These are phyloP conservation scores for Netelia inedita DNA, from an alignment of 2,888 invertebrate species.

Conservation along the genomic window DNA sequence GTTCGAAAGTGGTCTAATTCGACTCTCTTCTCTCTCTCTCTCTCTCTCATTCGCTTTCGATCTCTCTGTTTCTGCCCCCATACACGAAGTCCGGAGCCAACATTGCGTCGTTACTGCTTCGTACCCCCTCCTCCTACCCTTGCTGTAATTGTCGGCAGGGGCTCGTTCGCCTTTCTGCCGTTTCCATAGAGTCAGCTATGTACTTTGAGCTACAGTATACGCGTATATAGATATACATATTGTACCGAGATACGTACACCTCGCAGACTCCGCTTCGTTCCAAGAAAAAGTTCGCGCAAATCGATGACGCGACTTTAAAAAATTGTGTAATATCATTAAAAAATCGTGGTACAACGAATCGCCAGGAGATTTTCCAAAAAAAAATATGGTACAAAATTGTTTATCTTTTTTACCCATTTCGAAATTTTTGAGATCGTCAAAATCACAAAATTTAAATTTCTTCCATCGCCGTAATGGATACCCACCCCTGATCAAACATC, in stretches of 20 bases:
- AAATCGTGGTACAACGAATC: no score
- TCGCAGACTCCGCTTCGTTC: background rate
- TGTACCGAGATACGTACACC: background rate
- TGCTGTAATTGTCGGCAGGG: constrained; percentile 53
- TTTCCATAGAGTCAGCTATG: constrained; percentile 54
- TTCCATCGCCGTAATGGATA: no score
- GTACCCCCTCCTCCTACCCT: background rate
- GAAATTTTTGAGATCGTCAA: no score
- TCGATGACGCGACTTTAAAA: no score
- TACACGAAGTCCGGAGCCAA: constrained; percentile 7
- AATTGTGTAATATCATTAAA: background rate
- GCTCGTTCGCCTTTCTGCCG: constrained; percentile 43
- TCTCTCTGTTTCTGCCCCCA: constrained; percentile 17
- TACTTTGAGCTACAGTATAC: constrained; percentile 34
- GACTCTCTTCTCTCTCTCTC: constrained; percentile 38
- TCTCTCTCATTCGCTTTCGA: background rate
- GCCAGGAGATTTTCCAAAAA: no score
- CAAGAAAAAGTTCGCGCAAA: background rate
- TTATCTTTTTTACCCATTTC: no score
- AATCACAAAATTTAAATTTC: no score
- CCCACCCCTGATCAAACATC: no score
- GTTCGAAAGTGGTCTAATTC: constrained; percentile 62
- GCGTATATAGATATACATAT: background rate
- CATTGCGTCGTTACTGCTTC: constrained; percentile 33
- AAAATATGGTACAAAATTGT: no score